phyloP scores from a whole-genome alignment of 2,113 vertebrate species.

The Periophthalmodon schlosseri region DNA sequence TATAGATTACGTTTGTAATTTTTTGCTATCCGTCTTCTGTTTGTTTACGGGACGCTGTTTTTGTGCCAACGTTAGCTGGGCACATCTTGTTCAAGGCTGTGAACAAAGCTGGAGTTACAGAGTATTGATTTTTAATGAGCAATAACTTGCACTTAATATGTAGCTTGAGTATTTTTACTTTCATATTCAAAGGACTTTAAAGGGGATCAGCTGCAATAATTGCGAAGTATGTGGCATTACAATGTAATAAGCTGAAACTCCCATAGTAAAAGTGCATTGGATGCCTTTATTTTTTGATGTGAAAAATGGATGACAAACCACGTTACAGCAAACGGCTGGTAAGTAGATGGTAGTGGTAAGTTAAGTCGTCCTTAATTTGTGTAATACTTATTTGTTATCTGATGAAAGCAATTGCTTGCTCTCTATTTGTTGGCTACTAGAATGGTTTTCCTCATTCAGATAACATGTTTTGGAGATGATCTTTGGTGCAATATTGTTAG shows the following conservation, averaged over 20 bases:
- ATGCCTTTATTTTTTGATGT: not conserved
- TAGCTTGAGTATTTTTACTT: not conserved
- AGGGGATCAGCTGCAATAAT: not conserved
- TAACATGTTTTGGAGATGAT: no score
- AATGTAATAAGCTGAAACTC: not conserved
- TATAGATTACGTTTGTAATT: slow-evolving; percentile 1
- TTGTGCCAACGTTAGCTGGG: slow-evolving; percentile 3
- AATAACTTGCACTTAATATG: not conserved
- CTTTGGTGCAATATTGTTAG: no score
- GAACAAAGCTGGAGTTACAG: slow-evolving; percentile 46
- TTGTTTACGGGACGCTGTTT: not conserved
- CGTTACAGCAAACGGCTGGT: slow-evolving; percentile 94
- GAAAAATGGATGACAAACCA: slow-evolving; percentile 67
- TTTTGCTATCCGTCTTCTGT: not conserved
- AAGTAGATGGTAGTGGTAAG: slow-evolving; percentile 47
- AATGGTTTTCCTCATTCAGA: no score
- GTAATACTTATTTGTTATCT: no score
- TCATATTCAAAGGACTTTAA: not conserved
- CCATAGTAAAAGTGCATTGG: not conserved
- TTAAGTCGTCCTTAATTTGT: not conserved
- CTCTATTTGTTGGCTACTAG: no score
- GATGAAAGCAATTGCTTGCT: no score
- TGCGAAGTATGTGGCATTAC: not conserved
- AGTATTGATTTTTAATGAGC: not conserved
- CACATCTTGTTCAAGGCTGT: slow-evolving; percentile 15